These are phyloP conservation scores for Taurulus bubalis DNA, from an alignment of 2,113 vertebrate genomes.

Conservation along the genomic window DNA sequence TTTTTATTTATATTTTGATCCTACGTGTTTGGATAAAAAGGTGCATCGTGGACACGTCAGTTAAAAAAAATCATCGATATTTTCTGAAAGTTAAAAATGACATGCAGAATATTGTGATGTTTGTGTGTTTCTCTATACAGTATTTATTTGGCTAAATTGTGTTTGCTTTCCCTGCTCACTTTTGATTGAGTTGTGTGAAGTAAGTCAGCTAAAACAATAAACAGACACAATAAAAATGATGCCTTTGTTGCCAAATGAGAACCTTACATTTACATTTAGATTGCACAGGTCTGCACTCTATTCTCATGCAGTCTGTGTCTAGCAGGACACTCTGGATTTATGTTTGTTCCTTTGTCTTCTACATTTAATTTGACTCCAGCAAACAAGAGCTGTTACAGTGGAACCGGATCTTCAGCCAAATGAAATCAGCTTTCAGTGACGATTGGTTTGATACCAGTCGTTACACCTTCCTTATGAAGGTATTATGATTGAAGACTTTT, in stretches of 20 bases:
- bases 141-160: neutral
- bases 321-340: neutral
- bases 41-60: neutral
- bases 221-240: neutral
- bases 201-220: slow-evolving; percentile 6
- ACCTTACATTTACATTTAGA: slow-evolving; percentile 46
- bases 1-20: neutral
- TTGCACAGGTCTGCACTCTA: slow-evolving; percentile 5
- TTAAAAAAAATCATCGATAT: neutral
- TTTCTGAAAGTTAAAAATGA: neutral
- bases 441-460: neutral
- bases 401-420: neutral
- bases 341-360: neutral
- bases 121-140: neutral
- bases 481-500: neutral
- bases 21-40: neutral
- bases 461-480: neutral
- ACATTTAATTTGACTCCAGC: neutral
- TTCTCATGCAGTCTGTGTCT: neutral
- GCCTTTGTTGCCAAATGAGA: slow-evolving; percentile 6
- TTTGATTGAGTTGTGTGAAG: neutral
- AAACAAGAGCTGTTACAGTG: neutral
- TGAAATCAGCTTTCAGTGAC: neutral
- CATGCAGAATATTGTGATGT: neutral
- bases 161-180: neutral